Evolutionary conservation across 1,140 invertebrate species (phyloP).

Genomic region (Drosophila willistoni): DNA sequence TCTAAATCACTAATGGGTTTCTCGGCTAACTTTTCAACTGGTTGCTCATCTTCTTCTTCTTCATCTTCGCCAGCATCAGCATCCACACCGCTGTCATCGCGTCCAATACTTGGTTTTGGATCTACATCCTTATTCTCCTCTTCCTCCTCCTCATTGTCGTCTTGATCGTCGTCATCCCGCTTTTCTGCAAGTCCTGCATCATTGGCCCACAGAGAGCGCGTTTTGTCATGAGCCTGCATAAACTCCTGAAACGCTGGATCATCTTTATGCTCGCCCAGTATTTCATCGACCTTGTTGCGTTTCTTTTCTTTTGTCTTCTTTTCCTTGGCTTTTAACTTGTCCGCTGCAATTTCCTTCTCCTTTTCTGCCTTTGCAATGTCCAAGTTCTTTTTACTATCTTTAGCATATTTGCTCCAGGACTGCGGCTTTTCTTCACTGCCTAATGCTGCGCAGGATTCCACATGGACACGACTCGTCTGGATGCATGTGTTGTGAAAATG

Average conservation of each 20-base stretch:
- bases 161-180: constrained; percentile 54
- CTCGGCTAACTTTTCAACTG: constrained; percentile 85
- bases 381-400: constrained; percentile 87
- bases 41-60: constrained; percentile 65
- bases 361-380: constrained; percentile 68
- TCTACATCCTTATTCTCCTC: constrained; percentile 67
- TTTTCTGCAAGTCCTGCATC: constrained; percentile 84
- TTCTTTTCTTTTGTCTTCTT: constrained; percentile 74
- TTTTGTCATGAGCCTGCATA: constrained; percentile 89
- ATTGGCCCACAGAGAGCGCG: constrained; percentile 89
- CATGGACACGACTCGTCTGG: constrained; percentile 90
- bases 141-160: constrained; percentile 68
- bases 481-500: constrained; percentile 94
- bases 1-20: constrained; percentile 90
- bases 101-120: constrained; percentile 2
- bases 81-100: constrained; percentile 59
- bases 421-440: constrained; percentile 93
- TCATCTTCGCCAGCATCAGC: constrained; percentile 56
- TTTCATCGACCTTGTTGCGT: constrained; percentile 85
- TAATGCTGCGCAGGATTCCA: constrained; percentile 90
- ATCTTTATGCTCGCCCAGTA: constrained; percentile 90
- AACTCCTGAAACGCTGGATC: constrained; percentile 96
- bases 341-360: constrained; percentile 31
- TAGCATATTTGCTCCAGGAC: constrained; percentile 94
- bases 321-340: constrained; percentile 67